phyloP scores from a whole-genome alignment of 2,888 invertebrate species.

The Mythimna ferrago region DNA sequence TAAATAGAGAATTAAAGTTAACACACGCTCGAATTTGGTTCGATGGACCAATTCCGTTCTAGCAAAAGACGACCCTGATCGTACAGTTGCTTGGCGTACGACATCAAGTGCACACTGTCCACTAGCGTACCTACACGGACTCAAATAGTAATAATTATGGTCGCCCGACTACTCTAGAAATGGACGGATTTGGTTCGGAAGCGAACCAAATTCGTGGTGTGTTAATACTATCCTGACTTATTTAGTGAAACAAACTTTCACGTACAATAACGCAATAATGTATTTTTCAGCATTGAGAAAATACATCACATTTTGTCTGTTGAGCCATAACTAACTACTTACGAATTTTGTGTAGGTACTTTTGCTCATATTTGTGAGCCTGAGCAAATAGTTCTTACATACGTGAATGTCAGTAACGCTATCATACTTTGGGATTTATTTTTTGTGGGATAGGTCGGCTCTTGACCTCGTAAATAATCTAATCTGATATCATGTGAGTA shows the following conservation, averaged over 20 bases:
- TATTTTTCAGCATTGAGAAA: conserved; percentile 5
- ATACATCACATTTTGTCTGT: conserved; percentile 29
- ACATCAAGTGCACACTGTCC: neutral
- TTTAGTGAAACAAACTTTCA: neutral
- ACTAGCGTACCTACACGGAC: too few species aligned
- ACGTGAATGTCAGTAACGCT: neutral
- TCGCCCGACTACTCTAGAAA: too few species aligned
- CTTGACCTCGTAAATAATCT: conserved; percentile 20
- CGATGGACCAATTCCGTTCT: too few species aligned
- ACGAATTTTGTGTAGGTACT: conserved; percentile 8
- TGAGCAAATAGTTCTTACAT: conserved; percentile 18
- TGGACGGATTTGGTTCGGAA: too few species aligned
- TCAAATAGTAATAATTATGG: too few species aligned
- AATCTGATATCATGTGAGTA: conserved; percentile 27
- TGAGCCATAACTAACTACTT: neutral
- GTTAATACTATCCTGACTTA: neutral
- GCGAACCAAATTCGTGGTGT: too few species aligned
- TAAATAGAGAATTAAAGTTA: neutral
- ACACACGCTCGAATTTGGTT: too few species aligned
- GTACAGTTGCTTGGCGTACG: neutral
- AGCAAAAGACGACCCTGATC: neutral
- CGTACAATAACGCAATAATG: neutral
- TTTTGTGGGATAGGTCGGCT: neutral
- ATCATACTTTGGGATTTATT: conserved; percentile 9
- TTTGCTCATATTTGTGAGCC: conserved; percentile 19